phyloP scores from a whole-genome alignment of 2,888 invertebrate genomes.

The Cheiracanthium punctorium region DNA sequence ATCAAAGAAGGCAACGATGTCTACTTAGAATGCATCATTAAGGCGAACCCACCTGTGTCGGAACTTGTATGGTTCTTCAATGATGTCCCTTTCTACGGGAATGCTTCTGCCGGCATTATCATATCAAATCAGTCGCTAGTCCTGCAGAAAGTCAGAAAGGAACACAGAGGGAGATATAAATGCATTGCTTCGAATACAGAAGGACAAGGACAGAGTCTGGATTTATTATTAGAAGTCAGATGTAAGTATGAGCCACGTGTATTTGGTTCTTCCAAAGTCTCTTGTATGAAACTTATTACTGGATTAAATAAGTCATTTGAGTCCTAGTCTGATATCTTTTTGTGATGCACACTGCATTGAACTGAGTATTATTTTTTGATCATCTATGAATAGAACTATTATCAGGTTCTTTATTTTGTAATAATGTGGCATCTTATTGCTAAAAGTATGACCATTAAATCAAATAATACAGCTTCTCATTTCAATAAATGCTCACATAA shows the following conservation, averaged over 20 bases:
- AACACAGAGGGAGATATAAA: constrained; percentile 77
- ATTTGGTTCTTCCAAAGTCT: too few relatives aligned
- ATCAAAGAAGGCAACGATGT: constrained; percentile 95
- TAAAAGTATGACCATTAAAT: too few relatives aligned
- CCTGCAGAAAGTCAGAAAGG: constrained; percentile 90
- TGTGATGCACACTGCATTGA: too few relatives aligned
- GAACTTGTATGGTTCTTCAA: constrained; percentile 84
- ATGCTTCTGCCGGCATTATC: constrained; percentile 86
- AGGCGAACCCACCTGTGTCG: constrained; percentile 89
- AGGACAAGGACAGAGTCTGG: constrained; percentile 68
- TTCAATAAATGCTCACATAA: too few relatives aligned
- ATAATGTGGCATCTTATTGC: too few relatives aligned
- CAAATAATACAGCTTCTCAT: too few relatives aligned
- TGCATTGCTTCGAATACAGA: constrained; percentile 71
- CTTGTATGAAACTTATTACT: too few relatives aligned
- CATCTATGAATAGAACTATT: too few relatives aligned
- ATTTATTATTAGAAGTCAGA: constrained; percentile 66
- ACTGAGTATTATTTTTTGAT: too few relatives aligned
- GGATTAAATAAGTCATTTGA: too few relatives aligned
- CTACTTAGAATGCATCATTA: constrained; percentile 93
- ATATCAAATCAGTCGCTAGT: constrained; percentile 94
- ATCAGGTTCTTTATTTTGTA: too few relatives aligned
- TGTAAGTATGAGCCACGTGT: constrained; percentile 43
- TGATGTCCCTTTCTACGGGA: constrained; percentile 68
- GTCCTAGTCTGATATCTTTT: too few relatives aligned